Conservation (phyloP, 2,113 vertebrate genomes). For the Pachycephala philippinensis region DNA sequence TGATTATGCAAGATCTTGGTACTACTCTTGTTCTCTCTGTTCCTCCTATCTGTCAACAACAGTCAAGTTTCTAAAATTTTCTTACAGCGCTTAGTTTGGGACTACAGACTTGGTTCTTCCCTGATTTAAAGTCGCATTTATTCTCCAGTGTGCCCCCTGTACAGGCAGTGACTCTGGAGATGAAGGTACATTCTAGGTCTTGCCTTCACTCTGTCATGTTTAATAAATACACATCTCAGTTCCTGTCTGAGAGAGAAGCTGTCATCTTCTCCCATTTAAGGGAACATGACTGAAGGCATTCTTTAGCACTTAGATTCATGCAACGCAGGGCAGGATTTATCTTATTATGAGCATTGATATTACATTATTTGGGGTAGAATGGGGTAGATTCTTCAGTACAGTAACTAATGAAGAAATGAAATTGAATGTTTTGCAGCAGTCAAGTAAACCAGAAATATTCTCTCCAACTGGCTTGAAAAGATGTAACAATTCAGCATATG, state of each 20-base stretch:
- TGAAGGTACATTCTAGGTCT: background rate
- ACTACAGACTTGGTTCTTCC: background rate
- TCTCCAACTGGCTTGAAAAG: slow-evolving; percentile 71
- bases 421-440: slow-evolving; percentile 57
- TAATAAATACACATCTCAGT: background rate
- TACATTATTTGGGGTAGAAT: background rate
- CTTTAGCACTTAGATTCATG: background rate
- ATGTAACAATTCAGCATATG: slow-evolving; percentile 77
- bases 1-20: slow-evolving; percentile 57
- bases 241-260: background rate
- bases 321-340: background rate
- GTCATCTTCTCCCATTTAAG: background rate
- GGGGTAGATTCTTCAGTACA: background rate
- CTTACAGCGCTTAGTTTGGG: background rate
- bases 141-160: background rate
- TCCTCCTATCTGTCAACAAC: background rate
- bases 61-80: background rate
- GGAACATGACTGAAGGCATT: background rate
- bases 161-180: too few species aligned
- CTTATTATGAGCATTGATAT: background rate
- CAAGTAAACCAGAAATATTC: slow-evolving; percentile 76
- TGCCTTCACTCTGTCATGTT: background rate
- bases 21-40: background rate
- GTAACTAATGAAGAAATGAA: slow-evolving; percentile 54
- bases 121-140: background rate